These are phyloP conservation scores for Thereva nobilitata DNA, from an alignment of 2,888 invertebrate species.

Conservation along the genomic window DNA sequence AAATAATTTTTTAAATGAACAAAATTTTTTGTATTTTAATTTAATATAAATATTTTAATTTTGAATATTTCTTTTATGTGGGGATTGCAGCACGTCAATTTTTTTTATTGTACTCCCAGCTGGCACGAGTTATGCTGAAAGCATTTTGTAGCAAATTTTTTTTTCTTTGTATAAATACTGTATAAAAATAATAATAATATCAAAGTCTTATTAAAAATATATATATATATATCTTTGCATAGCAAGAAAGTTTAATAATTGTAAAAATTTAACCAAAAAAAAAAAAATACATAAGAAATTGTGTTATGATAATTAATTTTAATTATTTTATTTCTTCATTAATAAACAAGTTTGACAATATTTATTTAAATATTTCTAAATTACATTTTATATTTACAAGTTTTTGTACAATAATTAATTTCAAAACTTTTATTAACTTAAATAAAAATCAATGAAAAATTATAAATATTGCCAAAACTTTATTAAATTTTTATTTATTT, in stretches of 20 bases:
- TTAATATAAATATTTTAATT: constrained; percentile 11
- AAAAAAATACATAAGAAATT: not conserved
- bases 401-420: no score
- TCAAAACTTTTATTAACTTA: no score
- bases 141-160: constrained; percentile 42
- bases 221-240: constrained; percentile 21
- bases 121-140: constrained; percentile 59
- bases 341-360: no score
- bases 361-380: no score
- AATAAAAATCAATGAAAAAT: no score
- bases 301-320: no score
- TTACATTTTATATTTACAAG: no score
- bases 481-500: no score
- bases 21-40: not conserved
- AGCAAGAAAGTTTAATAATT: constrained; percentile 23
- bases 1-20: no score
- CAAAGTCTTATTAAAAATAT: not conserved
- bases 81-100: constrained; percentile 40
- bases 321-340: no score
- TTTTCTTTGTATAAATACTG: constrained; percentile 25
- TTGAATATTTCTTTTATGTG: constrained; percentile 13
- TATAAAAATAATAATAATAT: constrained; percentile 2
- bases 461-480: no score
- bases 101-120: constrained; percentile 53
- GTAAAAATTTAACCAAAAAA: constrained; percentile 17